Percentiles rank a stretch among this genome's conserved stretches.
Conservation (phyloP, 2,113 vertebrate genomes). For the Meles meles region DNA sequence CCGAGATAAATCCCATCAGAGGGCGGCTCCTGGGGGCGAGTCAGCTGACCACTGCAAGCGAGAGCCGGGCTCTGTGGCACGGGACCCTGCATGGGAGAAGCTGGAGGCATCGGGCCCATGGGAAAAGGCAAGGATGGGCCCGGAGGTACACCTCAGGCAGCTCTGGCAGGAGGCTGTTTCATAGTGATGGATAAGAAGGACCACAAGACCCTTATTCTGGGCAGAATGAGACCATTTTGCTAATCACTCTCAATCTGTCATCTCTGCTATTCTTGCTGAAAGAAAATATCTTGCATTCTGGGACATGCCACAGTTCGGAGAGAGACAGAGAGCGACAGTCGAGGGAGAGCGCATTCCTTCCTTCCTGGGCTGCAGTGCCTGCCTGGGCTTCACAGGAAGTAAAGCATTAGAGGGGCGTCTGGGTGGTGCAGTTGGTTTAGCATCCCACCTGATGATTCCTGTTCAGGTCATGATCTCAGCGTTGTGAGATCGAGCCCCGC, state of each 20-base stretch:
- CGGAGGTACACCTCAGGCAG: neutral
- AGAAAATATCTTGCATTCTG: neutral
- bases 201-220: neutral
- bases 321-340: neutral
- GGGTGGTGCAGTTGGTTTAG: neutral
- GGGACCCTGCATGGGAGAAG: neutral
- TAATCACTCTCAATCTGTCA: neutral
- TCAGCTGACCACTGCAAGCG: neutral
- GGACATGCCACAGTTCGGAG: neutral
- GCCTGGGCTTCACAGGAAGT: neutral
- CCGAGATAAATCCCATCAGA: neutral
- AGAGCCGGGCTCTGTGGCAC: neutral
- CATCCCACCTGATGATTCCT: neutral
- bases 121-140: too few species aligned
- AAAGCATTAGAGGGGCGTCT: neutral
- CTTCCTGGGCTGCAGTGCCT: neutral
- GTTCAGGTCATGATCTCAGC: neutral
- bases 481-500: neutral
- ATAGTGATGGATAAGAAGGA: neutral
- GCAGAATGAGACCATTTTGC: neutral
- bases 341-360: neutral
- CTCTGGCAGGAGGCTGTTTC: neutral
- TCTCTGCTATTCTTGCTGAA: neutral
- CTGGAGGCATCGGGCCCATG: neutral
- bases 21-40: neutral